Evolutionary conservation across 1,140 invertebrate species (phyloP), one percentile per base, ranked within the genome.

Genomic region (Drosophila prosaltans): DNA sequence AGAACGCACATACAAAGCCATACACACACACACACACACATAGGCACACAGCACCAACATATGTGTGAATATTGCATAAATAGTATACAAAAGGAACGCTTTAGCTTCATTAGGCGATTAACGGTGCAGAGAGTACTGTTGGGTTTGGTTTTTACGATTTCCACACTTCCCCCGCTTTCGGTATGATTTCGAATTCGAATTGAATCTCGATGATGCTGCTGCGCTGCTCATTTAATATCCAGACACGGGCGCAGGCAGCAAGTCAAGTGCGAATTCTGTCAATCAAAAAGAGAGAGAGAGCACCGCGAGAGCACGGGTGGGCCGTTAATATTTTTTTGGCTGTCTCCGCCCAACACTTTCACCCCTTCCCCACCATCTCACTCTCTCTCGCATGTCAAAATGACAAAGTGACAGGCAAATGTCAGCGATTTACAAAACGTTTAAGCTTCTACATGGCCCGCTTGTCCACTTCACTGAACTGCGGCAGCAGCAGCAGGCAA

Each of bases 61-160:
- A 36, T 36, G 32, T 36, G 32, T 36, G 32, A 36, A 36, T 36
- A 5, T 36, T 36, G 32, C 11, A 16, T 43, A 43, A 62, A 51
- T 58, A 60, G 45, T 69, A 69, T 59, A 67, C 78, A 76, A 71
- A 64, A 66, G 65, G 70, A 74, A 88, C 86, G 84, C 63, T 74
- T 88, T 88, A 64, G 83, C 83, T 89, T 88, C 83, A 83, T 89
- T 89, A 89, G 77, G 66, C 83, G 83, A 88, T 88, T 88, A 88
- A 70, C 80, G 68, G 61, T n/a, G 40, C 9, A 26, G 3, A 51
- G 8, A 4, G 45, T 43, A 74, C 62, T 48, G 40, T 16, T 16
- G 57, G 57, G 6, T 28, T 11, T 30, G 51, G 39, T 40, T 40
- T 11, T 40, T 40, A 40, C 24, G 24, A 54, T 30, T 54, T 54